A percentile compares a stretch with the other conserved stretches of the same genome.
These are phyloP conservation scores for Mohoua ochrocephala DNA, from an alignment of 2,113 vertebrate genomes.

Conservation along the genomic window DNA sequence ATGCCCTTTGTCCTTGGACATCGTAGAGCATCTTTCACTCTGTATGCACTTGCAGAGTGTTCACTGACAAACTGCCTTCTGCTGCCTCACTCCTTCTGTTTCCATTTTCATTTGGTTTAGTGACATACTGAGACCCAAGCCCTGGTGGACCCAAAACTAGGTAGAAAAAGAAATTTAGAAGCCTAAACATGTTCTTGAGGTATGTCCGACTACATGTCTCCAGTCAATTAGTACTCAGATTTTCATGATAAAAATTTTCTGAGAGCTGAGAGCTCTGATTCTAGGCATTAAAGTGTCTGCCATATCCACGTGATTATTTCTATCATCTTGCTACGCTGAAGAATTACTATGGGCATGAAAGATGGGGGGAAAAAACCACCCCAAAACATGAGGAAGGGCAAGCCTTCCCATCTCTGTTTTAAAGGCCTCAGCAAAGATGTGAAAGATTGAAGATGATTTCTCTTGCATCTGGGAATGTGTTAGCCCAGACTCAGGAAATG, in stretches of 20 bases:
- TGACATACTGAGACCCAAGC: background rate
- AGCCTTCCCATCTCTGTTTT: background rate
- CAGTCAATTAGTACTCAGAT: background rate
- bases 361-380: rapidly evolving
- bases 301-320: background rate
- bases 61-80: background rate
- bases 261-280: background rate
- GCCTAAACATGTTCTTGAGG: background rate
- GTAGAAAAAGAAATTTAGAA: background rate
- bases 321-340: background rate
- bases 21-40: background rate
- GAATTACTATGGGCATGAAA: background rate
- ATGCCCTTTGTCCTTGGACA: background rate
- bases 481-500: background rate
- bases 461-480: background rate
- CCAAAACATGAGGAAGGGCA: background rate
- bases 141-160: background rate
- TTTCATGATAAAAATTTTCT: background rate
- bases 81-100: background rate
- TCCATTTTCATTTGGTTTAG: background rate
- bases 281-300: background rate
- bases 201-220: background rate
- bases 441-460: background rate
- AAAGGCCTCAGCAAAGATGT: background rate
- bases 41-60: rapidly evolving